Conservation (phyloP, 2,888 invertebrate genomes). For the Andrena fulva region DNA sequence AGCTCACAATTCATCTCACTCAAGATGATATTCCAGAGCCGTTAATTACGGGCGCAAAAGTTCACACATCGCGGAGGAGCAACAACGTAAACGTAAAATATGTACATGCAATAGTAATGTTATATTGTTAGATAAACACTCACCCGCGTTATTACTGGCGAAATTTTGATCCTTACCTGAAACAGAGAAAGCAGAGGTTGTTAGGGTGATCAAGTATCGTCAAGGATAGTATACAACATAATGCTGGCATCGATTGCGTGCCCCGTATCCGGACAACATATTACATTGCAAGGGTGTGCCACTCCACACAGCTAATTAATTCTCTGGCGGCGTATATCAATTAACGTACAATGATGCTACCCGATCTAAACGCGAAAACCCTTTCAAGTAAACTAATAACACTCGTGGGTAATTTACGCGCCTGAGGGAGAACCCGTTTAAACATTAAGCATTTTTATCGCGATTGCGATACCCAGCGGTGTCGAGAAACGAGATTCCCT, state of each 20-base stretch:
- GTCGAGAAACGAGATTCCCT: constrained; percentile 18
- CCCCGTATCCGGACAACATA: constrained; percentile 37
- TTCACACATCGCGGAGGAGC: not conserved
- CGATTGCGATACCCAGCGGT: constrained; percentile 3
- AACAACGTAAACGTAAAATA: not conserved
- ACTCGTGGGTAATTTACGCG: not conserved
- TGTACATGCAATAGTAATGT: constrained; percentile 57
- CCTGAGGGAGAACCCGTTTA: not conserved
- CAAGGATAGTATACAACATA: constrained; percentile 40
- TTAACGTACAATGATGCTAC: constrained; percentile 46
- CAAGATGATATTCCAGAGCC: not conserved
- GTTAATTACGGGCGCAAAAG: not conserved
- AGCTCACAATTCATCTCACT: not conserved
- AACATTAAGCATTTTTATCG: constrained; percentile 37
- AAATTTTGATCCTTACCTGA: constrained; percentile 84
- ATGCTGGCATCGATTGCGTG: constrained; percentile 62
- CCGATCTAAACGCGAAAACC: constrained; percentile 46
- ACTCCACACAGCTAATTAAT: constrained; percentile 58
- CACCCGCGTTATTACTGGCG: constrained; percentile 83
- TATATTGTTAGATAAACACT: constrained; percentile 81
- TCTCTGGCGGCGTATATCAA: constrained; percentile 53
- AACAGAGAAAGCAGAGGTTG: constrained; percentile 71
- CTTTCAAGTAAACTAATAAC: constrained; percentile 40
- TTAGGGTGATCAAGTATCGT: constrained; percentile 59
- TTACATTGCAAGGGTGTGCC: constrained; percentile 31